These are phyloP conservation scores for Megalops atlanticus DNA, from an alignment of 2,113 vertebrate species.

Conservation along the genomic window DNA sequence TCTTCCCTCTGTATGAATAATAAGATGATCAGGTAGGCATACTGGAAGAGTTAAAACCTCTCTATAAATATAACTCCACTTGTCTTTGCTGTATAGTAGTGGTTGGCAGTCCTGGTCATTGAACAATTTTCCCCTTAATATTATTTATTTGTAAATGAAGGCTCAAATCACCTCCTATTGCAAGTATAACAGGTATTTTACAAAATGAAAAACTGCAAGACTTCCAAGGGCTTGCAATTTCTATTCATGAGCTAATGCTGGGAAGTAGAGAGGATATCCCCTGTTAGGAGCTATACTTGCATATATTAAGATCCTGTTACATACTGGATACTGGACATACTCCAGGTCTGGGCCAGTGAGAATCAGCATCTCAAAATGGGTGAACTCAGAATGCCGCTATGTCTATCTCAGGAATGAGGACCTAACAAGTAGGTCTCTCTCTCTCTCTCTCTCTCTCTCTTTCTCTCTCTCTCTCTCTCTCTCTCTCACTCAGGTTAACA, in stretches of 20 bases:
- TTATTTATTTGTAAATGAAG: neutral
- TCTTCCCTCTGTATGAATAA: too few relatives aligned
- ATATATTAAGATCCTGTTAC: too few relatives aligned
- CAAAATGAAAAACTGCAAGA: neutral
- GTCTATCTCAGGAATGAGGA: neutral
- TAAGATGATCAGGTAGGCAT: too few relatives aligned
- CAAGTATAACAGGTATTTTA: neutral
- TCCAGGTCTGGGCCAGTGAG: neutral
- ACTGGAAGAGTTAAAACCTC: too few relatives aligned
- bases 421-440: too few relatives aligned
- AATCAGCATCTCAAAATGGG: neutral
- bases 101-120: too few relatives aligned
- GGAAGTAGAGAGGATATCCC: too few relatives aligned
- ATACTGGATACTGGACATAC: too few relatives aligned
- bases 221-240: neutral
- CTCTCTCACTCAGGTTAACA: neutral
- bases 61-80: too few relatives aligned
- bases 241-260: neutral
- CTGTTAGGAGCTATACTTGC: too few relatives aligned
- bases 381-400: too few relatives aligned
- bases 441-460: neutral
- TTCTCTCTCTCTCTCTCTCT: neutral
- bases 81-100: too few relatives aligned
- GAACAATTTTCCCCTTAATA: neutral
- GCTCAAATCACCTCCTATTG: neutral